phyloP scores from a whole-genome alignment of 1,140 invertebrate genomes.

The Antheraea mylitta region DNA sequence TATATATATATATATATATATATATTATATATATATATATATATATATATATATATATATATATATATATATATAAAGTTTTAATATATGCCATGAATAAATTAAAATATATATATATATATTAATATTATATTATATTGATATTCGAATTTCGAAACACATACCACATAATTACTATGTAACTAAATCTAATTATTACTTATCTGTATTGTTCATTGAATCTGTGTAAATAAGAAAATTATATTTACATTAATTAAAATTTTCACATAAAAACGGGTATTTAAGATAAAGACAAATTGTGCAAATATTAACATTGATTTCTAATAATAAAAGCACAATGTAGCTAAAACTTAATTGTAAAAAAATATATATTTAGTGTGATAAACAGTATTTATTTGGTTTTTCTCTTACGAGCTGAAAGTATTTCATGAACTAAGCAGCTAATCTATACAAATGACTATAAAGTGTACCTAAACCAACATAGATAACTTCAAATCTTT shows the following conservation, averaged over 20 bases:
- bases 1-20: not conserved
- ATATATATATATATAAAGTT: not conserved
- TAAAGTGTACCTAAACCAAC: slow-evolving; percentile 18
- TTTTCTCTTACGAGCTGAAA: slow-evolving; percentile 20
- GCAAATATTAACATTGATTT: slow-evolving; percentile 22
- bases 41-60: too few relatives aligned
- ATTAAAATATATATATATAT: not conserved
- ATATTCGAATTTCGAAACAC: slow-evolving; percentile 2
- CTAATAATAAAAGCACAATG: not conserved
- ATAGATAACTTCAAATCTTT: too few relatives aligned
- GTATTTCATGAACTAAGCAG: slow-evolving; percentile 10
- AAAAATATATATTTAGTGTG: slow-evolving; percentile 6
- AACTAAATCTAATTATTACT: slow-evolving; percentile 16
- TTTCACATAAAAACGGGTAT: not conserved
- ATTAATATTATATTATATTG: too few relatives aligned
- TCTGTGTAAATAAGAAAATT: slow-evolving; percentile 9
- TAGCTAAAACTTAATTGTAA: not conserved
- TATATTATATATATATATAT: too few relatives aligned
- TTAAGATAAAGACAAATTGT: slow-evolving; percentile 17
- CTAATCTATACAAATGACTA: slow-evolving; percentile 23
- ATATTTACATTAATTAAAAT: slow-evolving; percentile 1
- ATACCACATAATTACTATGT: not conserved
- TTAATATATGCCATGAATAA: not conserved
- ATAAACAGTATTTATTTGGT: slow-evolving; percentile 29
- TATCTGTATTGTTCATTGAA: slow-evolving; percentile 52